These are phyloP conservation scores for Zaprionus obscuricornis DNA, from an alignment of 2,888 invertebrate genomes.

Conservation along the genomic window DNA sequence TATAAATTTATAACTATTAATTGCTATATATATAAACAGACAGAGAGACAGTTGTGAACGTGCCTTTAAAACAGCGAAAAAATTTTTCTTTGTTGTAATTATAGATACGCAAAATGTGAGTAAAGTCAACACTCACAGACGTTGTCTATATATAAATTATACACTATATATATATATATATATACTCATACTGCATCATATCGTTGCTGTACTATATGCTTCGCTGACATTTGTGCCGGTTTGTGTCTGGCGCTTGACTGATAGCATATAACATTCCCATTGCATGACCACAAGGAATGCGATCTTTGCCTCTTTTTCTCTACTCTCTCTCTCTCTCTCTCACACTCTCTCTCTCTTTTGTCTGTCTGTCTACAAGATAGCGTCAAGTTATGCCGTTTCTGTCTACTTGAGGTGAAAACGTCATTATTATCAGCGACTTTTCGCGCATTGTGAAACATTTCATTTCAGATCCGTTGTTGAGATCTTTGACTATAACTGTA, in stretches of 20 bases:
- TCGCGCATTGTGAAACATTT: no score
- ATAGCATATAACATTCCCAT: no score
- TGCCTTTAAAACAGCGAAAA: not conserved
- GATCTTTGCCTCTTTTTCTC: constrained; percentile 27
- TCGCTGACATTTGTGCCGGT: constrained; percentile 63
- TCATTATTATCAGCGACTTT: no score
- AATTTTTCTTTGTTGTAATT: constrained; percentile 52
- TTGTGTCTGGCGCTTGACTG: constrained; percentile 68
- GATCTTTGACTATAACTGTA: no score
- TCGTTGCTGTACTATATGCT: constrained; percentile 48
- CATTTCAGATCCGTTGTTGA: no score
- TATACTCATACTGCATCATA: constrained; percentile 37
- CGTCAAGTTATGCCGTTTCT: no score
- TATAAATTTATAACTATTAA: no score
- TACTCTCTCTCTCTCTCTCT: no score
- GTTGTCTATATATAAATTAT: constrained; percentile 1
- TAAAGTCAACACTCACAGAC: constrained; percentile 13
- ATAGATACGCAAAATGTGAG: constrained; percentile 49
- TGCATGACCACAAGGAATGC: constrained; percentile 37
- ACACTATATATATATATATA: constrained; percentile 5
- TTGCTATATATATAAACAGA: no score
- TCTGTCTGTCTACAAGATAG: no score
- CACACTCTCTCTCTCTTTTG: no score
- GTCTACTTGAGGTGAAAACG: no score
- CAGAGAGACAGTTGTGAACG: not conserved